phyloP scores from a whole-genome alignment of 1,140 invertebrate genomes.

The Neodiprion lecontei region DNA sequence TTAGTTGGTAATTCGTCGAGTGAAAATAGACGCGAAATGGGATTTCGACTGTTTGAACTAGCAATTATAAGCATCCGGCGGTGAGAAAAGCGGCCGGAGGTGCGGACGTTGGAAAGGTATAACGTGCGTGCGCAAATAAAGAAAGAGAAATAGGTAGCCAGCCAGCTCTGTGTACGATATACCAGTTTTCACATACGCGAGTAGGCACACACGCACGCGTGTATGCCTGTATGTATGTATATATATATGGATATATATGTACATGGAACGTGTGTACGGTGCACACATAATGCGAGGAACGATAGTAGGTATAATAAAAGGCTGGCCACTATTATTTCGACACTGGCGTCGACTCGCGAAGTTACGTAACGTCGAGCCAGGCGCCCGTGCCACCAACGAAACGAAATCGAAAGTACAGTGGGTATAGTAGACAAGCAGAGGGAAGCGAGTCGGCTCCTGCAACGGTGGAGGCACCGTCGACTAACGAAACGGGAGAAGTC shows the following conservation, averaged over 20 bases:
- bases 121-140: no score
- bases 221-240: neutral
- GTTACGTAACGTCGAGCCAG: conserved; percentile 38
- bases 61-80: no score
- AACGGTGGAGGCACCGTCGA: neutral
- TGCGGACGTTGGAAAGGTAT: no score
- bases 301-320: conserved; percentile 35
- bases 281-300: neutral
- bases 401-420: conserved; percentile 57
- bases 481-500: conserved; percentile 4
- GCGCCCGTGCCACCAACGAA: conserved; percentile 41
- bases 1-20: no score
- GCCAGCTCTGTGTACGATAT: no score
- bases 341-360: conserved; percentile 41
- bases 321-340: conserved; percentile 57
- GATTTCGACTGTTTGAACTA: no score
- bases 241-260: neutral
- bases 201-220: no score
- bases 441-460: neutral
- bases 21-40: no score
- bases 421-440: conserved; percentile 43
- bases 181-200: no score
- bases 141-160: no score
- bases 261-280: neutral
- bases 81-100: no score